These are phyloP conservation scores for Protaetia brevitarsis DNA, from an alignment of 1,140 invertebrate genomes.

Conservation along the genomic window DNA sequence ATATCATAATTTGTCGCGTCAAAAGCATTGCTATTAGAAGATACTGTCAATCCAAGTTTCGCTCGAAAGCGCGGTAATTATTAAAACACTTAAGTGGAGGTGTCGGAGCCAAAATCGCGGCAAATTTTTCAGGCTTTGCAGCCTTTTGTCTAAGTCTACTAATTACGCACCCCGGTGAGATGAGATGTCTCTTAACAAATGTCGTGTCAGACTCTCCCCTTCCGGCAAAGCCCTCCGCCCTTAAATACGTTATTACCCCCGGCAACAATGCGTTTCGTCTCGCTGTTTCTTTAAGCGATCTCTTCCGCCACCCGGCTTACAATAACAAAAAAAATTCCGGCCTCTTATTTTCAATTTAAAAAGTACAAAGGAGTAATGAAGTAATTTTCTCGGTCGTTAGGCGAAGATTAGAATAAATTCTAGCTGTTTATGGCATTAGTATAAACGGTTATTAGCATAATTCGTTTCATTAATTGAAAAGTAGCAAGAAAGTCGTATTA, in stretches of 20 bases:
- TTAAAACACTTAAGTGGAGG: background rate
- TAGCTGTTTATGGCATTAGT: too few relatives aligned
- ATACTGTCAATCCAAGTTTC: background rate
- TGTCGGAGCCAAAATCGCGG: slow-evolving; percentile 3
- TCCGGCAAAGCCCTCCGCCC: background rate
- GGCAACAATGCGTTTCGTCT: background rate
- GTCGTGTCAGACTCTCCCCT: slow-evolving; percentile 4
- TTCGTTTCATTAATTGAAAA: too few relatives aligned
- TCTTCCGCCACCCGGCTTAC: background rate
- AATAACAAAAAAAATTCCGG: too few relatives aligned
- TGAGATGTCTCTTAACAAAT: slow-evolving; percentile 7
- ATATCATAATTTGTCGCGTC: too few relatives aligned
- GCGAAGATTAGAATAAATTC: too few relatives aligned
- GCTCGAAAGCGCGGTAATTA: background rate
- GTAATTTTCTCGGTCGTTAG: too few relatives aligned
- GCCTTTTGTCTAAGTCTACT: slow-evolving; percentile 13
- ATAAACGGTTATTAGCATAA: too few relatives aligned
- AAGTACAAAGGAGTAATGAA: too few relatives aligned
- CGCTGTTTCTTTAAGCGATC: background rate
- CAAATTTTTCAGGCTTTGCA: slow-evolving; percentile 3
- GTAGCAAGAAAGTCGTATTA: too few relatives aligned
- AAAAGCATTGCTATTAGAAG: too few relatives aligned
- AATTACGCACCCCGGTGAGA: slow-evolving; percentile 10
- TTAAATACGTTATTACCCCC: background rate
- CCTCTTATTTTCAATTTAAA: too few relatives aligned